phyloP scores from a whole-genome alignment of 2,797 vertebrate genomes.

The Salarias fasciatus region DNA sequence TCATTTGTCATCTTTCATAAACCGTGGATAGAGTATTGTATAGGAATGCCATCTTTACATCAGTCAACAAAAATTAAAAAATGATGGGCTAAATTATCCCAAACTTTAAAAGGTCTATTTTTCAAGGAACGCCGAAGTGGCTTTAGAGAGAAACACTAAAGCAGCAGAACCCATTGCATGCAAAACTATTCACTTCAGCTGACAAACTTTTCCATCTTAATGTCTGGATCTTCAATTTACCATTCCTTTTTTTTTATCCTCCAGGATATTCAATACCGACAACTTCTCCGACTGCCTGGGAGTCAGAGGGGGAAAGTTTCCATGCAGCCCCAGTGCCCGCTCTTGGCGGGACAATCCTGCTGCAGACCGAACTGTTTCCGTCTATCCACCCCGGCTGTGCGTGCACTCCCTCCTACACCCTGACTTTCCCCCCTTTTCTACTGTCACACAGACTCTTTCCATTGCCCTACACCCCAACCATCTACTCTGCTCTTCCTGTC shows the following conservation, averaged over 20 bases:
- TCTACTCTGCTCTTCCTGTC: too few species aligned
- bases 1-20: too few species aligned
- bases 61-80: too few species aligned
- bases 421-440: conserved; percentile 48
- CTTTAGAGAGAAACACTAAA: conserved; percentile 60
- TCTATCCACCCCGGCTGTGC: conserved; percentile 65
- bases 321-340: conserved; percentile 67
- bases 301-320: conserved; percentile 78
- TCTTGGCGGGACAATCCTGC: conserved; percentile 70
- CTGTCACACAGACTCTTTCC: conserved; percentile 68
- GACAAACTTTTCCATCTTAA: conserved; percentile 80
- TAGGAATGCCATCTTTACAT: too few species aligned
- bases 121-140: conserved; percentile 41
- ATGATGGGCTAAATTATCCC: too few species aligned
- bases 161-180: conserved; percentile 59
- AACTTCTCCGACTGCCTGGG: conserved; percentile 58
- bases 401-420: conserved; percentile 46
- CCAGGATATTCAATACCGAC: conserved; percentile 79
- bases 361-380: conserved; percentile 71
- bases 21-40: too few species aligned
- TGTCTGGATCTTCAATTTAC: conserved; percentile 83
- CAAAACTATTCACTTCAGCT: conserved; percentile 72
- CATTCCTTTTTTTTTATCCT: conserved; percentile 71
- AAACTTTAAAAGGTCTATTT: conserved; percentile 5
- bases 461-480: conserved; percentile 65